Evolutionary conservation across 2,113 vertebrate species (phyloP).

Genomic region (Anas platyrhynchos): DNA sequence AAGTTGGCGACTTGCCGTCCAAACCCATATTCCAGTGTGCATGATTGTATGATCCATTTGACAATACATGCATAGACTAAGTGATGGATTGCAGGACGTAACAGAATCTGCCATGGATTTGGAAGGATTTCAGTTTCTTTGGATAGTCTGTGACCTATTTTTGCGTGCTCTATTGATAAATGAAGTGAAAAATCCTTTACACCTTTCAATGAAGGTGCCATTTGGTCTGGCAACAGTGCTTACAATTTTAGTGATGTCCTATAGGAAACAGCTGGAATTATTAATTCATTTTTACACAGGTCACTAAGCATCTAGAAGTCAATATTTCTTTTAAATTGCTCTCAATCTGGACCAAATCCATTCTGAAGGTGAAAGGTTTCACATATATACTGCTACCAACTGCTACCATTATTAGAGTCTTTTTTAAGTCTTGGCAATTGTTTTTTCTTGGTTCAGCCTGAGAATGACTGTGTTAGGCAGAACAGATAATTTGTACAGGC

Average conservation of each 20-base stretch:
- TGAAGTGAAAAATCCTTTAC: conserved; percentile 61
- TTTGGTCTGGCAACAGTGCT: conserved; percentile 38
- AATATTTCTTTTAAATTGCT: conserved; percentile 68
- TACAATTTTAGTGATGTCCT: conserved; percentile 49
- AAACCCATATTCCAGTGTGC: neutral
- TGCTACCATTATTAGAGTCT: neutral
- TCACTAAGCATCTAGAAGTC: conserved; percentile 57
- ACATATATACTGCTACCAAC: conserved; percentile 21
- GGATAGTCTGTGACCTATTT: conserved; percentile 42
- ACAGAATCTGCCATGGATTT: conserved; percentile 31
- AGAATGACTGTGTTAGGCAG: neutral
- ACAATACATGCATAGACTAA: neutral
- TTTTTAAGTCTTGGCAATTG: conserved; percentile 22
- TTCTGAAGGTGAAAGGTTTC: conserved; percentile 62
- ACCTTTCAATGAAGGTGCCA: neutral
- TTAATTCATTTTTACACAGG: conserved; percentile 67
- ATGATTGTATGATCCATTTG: neutral
- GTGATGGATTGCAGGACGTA: conserved; percentile 6
- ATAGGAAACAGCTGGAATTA: conserved; percentile 54
- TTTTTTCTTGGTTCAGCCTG: neutral
- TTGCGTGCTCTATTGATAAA: conserved; percentile 12
- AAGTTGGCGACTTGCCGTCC: neutral
- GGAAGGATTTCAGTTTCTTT: conserved; percentile 51
- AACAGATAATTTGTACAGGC: neutral
- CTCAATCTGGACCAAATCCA: conserved; percentile 45